These are phyloP conservation scores for Lasioglossum morio DNA, from an alignment of 2,888 invertebrate genomes.

Conservation along the genomic window DNA sequence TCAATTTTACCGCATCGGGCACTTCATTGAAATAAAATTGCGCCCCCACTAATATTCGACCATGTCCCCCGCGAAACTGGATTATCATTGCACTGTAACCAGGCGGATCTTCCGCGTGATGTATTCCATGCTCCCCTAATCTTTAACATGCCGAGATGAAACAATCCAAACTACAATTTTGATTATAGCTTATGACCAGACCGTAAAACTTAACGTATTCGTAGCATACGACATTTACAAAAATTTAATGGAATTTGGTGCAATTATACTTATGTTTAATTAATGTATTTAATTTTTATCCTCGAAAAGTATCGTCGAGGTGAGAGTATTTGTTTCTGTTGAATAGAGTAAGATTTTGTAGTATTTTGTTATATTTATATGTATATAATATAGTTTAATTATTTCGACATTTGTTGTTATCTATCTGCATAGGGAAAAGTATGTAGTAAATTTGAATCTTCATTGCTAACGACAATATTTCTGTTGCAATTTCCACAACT, in stretches of 20 bases:
- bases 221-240: not conserved
- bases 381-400: not conserved
- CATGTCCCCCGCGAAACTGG: constrained; percentile 2
- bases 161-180: not conserved
- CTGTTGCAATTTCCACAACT: not conserved
- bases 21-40: constrained; percentile 64
- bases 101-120: not conserved
- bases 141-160: not conserved
- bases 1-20: constrained; percentile 57
- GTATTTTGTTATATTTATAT: not conserved
- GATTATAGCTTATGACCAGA: not conserved
- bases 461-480: not conserved
- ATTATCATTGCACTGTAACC: constrained; percentile 36
- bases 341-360: not conserved
- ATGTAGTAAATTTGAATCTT: not conserved
- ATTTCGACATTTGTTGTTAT: not conserved
- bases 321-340: not conserved
- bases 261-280: not conserved
- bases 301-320: not conserved
- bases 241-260: not conserved
- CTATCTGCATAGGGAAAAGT: too few species aligned
- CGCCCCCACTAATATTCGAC: constrained; percentile 43
- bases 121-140: not conserved
- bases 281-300: not conserved
- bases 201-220: not conserved